Percentiles rank a stretch among this genome's conserved stretches.
phyloP scores from a whole-genome alignment of 1,140 invertebrate species.

The Ceratina calcarata region DNA sequence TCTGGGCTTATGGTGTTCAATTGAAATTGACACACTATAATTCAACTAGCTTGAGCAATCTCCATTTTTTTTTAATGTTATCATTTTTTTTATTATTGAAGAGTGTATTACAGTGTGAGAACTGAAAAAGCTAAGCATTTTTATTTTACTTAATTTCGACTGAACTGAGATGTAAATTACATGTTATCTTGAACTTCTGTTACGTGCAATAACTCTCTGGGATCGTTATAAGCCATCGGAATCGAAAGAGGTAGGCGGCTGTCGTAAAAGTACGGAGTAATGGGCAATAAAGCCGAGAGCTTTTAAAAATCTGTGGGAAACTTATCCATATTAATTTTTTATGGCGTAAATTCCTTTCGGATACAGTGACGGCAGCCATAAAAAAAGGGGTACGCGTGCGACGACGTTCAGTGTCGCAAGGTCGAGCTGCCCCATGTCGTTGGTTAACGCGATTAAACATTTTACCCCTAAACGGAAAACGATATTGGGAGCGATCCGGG shows the following conservation, averaged over 20 bases:
- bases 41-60: too few species aligned
- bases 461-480: not conserved
- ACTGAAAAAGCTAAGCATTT: too few species aligned
- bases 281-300: constrained; percentile 8
- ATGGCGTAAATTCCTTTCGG: not conserved
- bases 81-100: too few species aligned
- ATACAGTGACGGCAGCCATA: constrained; percentile 6
- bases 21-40: too few species aligned
- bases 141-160: too few species aligned
- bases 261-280: constrained; percentile 23
- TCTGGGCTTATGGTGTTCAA: not conserved
- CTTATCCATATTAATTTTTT: constrained; percentile 36
- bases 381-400: not conserved
- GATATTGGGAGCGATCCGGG: constrained; percentile 1
- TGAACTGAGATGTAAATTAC: not conserved
- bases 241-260: too few species aligned
- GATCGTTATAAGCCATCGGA: not conserved
- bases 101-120: too few species aligned
- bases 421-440: not conserved
- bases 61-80: too few species aligned
- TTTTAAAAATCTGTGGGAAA: constrained; percentile 34
- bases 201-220: too few species aligned
- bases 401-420: not conserved
- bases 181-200: not conserved
- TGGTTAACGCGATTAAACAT: not conserved